Percentiles rank a stretch among this genome's conserved stretches.
Conservation (phyloP, 1,140 invertebrate species). For the Proales similis region DNA sequence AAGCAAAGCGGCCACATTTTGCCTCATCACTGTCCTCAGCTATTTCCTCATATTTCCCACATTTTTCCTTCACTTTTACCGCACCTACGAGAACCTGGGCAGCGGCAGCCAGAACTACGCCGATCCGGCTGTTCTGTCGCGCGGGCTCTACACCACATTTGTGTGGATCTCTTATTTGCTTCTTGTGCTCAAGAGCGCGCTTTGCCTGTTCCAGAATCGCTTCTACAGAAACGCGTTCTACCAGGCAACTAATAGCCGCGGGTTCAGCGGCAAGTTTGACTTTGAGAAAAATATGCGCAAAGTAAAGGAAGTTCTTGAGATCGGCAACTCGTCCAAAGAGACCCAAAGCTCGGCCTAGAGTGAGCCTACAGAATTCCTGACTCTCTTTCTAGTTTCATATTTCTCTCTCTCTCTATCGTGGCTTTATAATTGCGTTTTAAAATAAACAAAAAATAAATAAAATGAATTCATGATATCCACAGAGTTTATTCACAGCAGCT, state of each 20-base stretch:
- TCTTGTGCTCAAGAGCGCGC: not conserved
- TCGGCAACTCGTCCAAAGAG: too few relatives aligned
- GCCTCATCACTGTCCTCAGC: slow-evolving; percentile 4
- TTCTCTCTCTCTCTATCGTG: too few relatives aligned
- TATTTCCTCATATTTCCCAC: slow-evolving; percentile 25
- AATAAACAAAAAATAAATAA: too few relatives aligned
- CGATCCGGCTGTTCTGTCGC: slow-evolving; percentile 11
- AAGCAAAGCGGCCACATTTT: slow-evolving; percentile 19
- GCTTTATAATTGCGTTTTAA: too few relatives aligned
- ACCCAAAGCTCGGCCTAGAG: too few relatives aligned
- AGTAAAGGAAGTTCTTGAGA: too few relatives aligned
- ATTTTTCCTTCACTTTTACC: slow-evolving; percentile 32
- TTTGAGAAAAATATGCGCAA: slow-evolving; percentile 28
- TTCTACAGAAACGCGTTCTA: slow-evolving; percentile 29
- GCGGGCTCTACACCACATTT: slow-evolving; percentile 17
- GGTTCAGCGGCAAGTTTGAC: slow-evolving; percentile 19
- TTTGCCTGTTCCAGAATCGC: slow-evolving; percentile 22
- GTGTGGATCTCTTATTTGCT: slow-evolving; percentile 26
- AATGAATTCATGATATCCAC: too few relatives aligned
- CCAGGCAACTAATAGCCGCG: slow-evolving; percentile 19
- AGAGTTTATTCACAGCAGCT: too few relatives aligned
- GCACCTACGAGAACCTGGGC: slow-evolving; percentile 1
- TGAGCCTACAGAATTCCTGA: too few relatives aligned
- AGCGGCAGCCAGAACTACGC: slow-evolving; percentile 2
- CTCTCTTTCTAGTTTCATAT: too few relatives aligned